Evolutionary conservation across 2,113 vertebrate species (phyloP).

Genomic region (Hyla sarda): DNA sequence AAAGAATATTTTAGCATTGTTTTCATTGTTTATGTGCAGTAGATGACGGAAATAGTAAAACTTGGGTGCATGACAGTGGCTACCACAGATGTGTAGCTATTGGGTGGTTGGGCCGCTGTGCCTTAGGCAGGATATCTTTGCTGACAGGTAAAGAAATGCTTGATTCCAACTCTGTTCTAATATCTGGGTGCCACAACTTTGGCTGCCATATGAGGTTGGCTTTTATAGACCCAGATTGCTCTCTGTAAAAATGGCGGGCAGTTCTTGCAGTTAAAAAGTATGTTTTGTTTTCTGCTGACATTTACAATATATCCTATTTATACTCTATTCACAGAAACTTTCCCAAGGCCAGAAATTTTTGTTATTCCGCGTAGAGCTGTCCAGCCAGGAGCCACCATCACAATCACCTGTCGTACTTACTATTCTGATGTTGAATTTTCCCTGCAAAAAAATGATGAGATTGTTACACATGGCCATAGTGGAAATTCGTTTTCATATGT

Average conservation of each 20-base stretch:
- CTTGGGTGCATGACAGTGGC: no score
- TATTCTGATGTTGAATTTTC: background rate
- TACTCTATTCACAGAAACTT: slow-evolving; percentile 7
- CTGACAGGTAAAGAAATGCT: no score
- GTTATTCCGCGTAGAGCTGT: slow-evolving; percentile 26
- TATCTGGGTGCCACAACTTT: no score
- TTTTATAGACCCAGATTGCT: background rate
- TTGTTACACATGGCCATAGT: background rate
- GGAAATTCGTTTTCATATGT: background rate
- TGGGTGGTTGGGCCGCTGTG: no score
- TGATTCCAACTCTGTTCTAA: no score
- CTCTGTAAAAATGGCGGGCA: background rate
- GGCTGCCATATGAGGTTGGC: no score
- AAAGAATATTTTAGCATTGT: no score
- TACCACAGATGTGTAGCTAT: no score
- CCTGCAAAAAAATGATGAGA: background rate
- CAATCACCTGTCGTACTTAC: background rate
- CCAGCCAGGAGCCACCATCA: slow-evolving; percentile 4
- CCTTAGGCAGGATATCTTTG: no score
- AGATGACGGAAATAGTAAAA: no score
- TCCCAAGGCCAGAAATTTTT: background rate
- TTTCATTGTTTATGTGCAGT: no score
- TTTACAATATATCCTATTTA: background rate
- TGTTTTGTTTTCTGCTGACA: background rate
- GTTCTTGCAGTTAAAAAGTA: background rate